Evolutionary conservation across 2,888 invertebrate genomes (phyloP), one percentile per base, ranked within the genome.

Genomic region (Parapristionchus giblindavisi): DNA sequence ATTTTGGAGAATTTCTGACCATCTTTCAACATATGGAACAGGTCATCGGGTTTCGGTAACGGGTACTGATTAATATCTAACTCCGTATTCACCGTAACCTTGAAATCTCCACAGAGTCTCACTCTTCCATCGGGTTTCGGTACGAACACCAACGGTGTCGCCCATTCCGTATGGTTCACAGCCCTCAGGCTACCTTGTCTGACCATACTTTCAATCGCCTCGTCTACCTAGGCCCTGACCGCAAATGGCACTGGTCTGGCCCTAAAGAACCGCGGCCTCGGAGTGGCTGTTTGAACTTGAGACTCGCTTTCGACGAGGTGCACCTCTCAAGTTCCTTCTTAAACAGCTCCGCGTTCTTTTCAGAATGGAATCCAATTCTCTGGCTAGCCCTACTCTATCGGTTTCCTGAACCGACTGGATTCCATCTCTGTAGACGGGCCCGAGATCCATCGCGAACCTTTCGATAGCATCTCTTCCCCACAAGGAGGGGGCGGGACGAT

Each of bases 1-100:
- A 78, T 66, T 43, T 77, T 78, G 56, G 71, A 75, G 72, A 75
- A 78, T 38, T 75, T 75, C 63, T 76, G 38, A 5, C 75, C 75
- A n/a, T 75, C 77, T 63, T 70, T 75, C 29, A 77, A 2, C 8
- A 48, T 29, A 54, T 77, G 75, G 52, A 77, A 77, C 51, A 77
- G 29, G 27, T 75, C 75, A 54, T 77, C 77, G 0, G 77, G 77
- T 29, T 66, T 61, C 0, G 77, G 77, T n/a, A 77, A 60, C 34
- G 77, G 77, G 38, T 77, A 71, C 61, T 77, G 75, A 43, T 75
- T 43, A 34, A 77, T 77, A 51, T 75, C 77, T 27, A 77, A 36
- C 3, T 58, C 61, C 4, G 77, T 70, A 48, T 77, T 77, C 0
- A 77, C 77, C 36, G 77, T 75, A 6, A 77, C 77, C 51, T 77